Conservation (phyloP, 2,888 invertebrate species). For the Brachyopa scutellaris region DNA sequence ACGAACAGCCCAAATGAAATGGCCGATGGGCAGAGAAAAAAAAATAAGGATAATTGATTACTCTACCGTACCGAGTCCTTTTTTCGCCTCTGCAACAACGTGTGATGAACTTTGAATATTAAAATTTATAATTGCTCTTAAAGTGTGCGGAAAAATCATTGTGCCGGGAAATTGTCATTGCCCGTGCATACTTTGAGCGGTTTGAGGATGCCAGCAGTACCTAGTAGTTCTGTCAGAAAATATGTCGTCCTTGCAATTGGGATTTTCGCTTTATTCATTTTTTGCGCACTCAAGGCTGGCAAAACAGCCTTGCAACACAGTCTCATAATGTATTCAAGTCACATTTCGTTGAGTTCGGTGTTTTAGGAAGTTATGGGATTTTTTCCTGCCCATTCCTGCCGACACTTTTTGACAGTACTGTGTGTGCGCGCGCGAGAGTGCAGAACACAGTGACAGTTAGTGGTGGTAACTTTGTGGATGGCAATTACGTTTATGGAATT, state of each 20-base stretch:
- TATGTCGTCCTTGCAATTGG: conserved; percentile 66
- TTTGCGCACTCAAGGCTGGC: conserved; percentile 33
- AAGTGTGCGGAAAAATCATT: conserved; percentile 73
- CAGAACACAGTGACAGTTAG: conserved; percentile 57
- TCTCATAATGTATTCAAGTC: conserved; percentile 69
- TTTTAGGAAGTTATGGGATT: conserved; percentile 73
- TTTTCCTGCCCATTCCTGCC: conserved; percentile 56
- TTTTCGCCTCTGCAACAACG: conserved; percentile 66
- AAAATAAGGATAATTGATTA: conserved; percentile 72
- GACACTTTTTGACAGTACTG: conserved; percentile 57
- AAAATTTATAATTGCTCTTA: conserved; percentile 73
- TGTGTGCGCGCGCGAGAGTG: conserved; percentile 11
- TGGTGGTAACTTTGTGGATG: conserved; percentile 69
- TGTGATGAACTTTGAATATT: conserved; percentile 73
- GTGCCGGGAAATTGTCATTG: conserved; percentile 72
- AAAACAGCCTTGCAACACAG: conserved; percentile 55
- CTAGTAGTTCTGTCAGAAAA: conserved; percentile 61
- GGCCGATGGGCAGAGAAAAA: conserved; percentile 39
- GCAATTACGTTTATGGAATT: conserved; percentile 71
- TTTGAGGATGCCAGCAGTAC: not conserved
- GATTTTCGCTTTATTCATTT: conserved; percentile 29
- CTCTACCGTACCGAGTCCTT: conserved; percentile 68
- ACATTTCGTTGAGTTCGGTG: conserved; percentile 73
- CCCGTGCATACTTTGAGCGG: not conserved
- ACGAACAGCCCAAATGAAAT: conserved; percentile 35